phyloP scores from a whole-genome alignment of 2,888 invertebrate genomes.

The Seira ritae region DNA sequence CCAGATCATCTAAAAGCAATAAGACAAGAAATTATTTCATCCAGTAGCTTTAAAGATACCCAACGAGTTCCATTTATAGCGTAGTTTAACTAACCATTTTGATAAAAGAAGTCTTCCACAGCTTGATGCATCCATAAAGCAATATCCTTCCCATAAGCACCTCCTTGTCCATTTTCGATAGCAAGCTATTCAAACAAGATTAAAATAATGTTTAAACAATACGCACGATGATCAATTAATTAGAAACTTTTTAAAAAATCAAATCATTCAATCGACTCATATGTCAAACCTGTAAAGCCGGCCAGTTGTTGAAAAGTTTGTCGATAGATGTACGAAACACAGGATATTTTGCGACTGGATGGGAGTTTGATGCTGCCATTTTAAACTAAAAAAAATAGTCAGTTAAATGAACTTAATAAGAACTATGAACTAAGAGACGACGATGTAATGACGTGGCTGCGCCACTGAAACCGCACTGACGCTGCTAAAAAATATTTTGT shows the following conservation, averaged over 20 bases:
- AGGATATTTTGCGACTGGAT: slow-evolving; percentile 34
- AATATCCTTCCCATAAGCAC: slow-evolving; percentile 53
- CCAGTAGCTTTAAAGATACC: background rate
- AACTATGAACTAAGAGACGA: too few species aligned
- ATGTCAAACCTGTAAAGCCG: slow-evolving; percentile 49
- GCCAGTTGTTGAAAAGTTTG: slow-evolving; percentile 58
- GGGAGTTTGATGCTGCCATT: slow-evolving; percentile 24
- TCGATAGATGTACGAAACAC: slow-evolving; percentile 56
- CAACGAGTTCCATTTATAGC: background rate
- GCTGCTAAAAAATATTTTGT: too few species aligned
- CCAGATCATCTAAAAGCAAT: slow-evolving; percentile 50
- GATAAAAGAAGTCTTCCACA: slow-evolving; percentile 64
- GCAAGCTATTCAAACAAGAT: slow-evolving; percentile 43
- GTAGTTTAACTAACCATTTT: slow-evolving; percentile 56
- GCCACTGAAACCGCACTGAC: too few species aligned
- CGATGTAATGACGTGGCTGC: too few species aligned
- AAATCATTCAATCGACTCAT: background rate
- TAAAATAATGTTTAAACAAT: background rate
- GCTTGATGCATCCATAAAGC: slow-evolving; percentile 61
- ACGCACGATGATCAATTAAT: too few species aligned
- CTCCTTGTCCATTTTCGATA: slow-evolving; percentile 64
- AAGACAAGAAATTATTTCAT: too few species aligned
- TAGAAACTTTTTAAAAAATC: too few species aligned
- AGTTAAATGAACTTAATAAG: too few species aligned
- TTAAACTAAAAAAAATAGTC: too few species aligned